A percentile compares a stretch with the other conserved stretches of the same genome.
These are phyloP conservation scores for Butastur rufipennis DNA, from an alignment of 2,113 vertebrate genomes.

Conservation along the genomic window DNA sequence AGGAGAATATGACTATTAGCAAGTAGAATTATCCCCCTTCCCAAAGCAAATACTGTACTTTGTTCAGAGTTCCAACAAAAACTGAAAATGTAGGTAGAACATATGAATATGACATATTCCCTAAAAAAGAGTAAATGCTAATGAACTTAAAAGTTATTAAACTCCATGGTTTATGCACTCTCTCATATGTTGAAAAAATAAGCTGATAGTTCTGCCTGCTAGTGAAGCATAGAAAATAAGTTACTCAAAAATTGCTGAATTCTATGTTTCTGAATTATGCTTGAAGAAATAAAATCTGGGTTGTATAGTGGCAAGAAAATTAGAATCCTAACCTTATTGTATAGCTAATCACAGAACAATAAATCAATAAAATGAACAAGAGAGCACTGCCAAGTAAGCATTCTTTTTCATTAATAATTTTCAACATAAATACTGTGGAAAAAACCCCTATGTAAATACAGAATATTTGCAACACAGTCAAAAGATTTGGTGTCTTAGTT, in stretches of 20 bases:
- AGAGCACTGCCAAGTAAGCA: not conserved
- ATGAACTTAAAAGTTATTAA: not conserved
- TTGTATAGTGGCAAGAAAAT: not conserved
- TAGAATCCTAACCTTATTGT: not conserved
- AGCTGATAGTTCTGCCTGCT: not conserved
- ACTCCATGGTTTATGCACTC: not conserved
- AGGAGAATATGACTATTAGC: not conserved
- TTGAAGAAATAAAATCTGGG: not conserved
- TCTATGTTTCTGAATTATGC: not conserved
- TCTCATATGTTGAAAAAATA: not conserved
- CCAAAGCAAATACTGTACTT: not conserved
- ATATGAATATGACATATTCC: not conserved
- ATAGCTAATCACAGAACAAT: not conserved
- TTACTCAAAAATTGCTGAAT: not conserved
- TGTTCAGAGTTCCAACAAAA: not conserved
- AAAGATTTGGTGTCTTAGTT: not conserved
- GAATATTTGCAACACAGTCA: not conserved
- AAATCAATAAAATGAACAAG: not conserved
- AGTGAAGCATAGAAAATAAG: not conserved
- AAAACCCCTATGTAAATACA: not conserved
- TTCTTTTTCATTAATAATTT: not conserved
- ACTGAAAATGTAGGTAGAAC: not conserved
- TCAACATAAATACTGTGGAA: accelerated
- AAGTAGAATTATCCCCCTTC: not conserved
- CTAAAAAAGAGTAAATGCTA: not conserved